Conservation (phyloP, 2,797 vertebrate species). For the Varecia variegata region DNA sequence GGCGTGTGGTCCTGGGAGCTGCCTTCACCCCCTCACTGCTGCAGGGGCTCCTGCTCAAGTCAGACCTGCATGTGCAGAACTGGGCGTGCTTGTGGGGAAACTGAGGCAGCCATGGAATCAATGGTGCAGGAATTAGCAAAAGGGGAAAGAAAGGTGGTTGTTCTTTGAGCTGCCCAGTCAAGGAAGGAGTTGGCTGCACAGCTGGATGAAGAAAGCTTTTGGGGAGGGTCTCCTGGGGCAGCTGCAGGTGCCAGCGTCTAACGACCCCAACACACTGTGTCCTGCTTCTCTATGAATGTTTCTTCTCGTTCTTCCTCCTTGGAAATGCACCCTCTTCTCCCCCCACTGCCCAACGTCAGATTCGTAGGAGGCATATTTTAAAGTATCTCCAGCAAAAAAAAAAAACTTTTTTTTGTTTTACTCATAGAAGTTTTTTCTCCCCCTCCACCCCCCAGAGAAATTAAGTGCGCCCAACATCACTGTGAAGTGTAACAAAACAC, state of each 20-base stretch:
- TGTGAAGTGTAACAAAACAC: fast-evolving
- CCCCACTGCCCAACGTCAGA: neutral
- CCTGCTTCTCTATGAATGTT: neutral
- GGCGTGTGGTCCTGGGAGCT: too few relatives aligned
- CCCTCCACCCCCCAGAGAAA: neutral
- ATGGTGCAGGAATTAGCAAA: neutral
- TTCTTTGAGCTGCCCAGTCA: too few relatives aligned
- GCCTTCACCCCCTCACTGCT: too few relatives aligned
- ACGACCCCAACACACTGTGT: too few relatives aligned
- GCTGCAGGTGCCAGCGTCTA: too few relatives aligned
- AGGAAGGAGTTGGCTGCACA: neutral
- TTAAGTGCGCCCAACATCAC: neutral
- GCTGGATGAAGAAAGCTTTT: neutral
- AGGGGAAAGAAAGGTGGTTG: too few relatives aligned
- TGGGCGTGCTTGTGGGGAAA: neutral
- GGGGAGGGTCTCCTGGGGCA: neutral
- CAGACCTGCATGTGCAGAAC: neutral
- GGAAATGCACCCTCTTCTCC: neutral
- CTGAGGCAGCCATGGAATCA: neutral
- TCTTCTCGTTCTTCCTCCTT: fast-evolving
- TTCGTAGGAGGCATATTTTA: neutral
- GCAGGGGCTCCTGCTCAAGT: neutral
- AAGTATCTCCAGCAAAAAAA: neutral
- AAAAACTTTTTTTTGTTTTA: fast-evolving
- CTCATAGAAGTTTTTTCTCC: neutral